Evolutionary conservation across 2,797 vertebrate species (phyloP).

Genomic region (Alauda arvensis): DNA sequence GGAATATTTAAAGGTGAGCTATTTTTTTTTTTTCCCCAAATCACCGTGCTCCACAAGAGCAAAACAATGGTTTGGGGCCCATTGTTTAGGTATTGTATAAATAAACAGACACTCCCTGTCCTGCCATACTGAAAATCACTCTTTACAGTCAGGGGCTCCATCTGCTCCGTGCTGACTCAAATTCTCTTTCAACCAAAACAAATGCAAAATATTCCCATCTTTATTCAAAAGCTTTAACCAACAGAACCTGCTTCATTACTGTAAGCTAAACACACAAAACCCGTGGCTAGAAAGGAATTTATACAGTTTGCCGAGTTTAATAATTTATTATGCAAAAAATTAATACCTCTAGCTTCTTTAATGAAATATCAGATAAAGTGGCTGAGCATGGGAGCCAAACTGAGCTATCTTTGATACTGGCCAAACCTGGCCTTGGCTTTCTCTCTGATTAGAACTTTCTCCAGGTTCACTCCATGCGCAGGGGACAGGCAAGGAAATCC

Average conservation of each 20-base stretch:
- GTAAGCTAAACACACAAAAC: background rate
- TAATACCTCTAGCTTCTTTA: background rate
- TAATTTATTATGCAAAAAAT: background rate
- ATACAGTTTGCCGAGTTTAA: background rate
- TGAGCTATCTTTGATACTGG: background rate
- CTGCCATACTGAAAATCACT: background rate
- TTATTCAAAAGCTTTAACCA: background rate
- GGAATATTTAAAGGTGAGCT: background rate
- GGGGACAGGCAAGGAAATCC: background rate
- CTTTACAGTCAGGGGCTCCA: background rate
- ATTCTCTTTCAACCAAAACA: conserved; percentile 10
- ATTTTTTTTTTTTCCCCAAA: background rate
- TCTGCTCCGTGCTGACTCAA: background rate
- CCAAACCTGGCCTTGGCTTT: background rate
- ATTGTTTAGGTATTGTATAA: background rate
- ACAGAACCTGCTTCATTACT: background rate
- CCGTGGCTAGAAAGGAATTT: background rate
- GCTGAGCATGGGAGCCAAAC: background rate
- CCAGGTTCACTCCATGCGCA: background rate
- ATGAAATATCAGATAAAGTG: background rate
- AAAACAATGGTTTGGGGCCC: background rate
- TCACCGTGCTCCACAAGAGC: background rate
- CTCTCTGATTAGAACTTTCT: background rate
- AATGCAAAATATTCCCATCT: background rate
- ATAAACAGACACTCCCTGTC: conserved; percentile 10